Conservation (phyloP, 2,888 invertebrate genomes). For the Brenthis daphne region DNA sequence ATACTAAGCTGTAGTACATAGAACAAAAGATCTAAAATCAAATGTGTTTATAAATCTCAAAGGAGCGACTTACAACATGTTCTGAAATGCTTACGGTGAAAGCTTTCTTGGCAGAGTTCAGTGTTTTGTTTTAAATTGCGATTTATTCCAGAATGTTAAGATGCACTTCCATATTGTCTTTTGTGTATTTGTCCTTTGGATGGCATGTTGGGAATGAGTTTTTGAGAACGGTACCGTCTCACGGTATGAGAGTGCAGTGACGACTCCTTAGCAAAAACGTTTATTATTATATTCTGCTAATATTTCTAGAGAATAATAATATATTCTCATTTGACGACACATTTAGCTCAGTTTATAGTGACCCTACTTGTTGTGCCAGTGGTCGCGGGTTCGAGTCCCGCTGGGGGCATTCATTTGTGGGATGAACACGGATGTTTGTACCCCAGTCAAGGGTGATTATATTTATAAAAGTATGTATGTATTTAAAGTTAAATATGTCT, state of each 20-base stretch:
- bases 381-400: no score
- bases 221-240: background rate
- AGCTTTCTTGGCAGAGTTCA: conserved; percentile 73
- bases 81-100: conserved; percentile 70
- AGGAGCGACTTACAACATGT: conserved; percentile 70
- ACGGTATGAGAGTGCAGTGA: background rate
- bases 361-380: no score
- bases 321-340: no score
- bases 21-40: conserved; percentile 47
- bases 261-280: background rate
- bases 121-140: conserved; percentile 71
- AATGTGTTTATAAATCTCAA: conserved; percentile 51
- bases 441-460: no score
- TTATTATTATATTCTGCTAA: background rate
- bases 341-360: no score
- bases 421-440: no score
- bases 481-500: no score
- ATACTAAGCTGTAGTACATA: conserved; percentile 13
- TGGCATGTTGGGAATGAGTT: conserved; percentile 3
- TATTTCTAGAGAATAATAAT: no score
- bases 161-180: conserved; percentile 35
- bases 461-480: no score
- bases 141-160: conserved; percentile 56
- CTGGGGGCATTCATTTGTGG: no score
- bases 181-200: conserved; percentile 25